Evolutionary conservation across 1,140 invertebrate species (phyloP), one percentile per base, ranked within the genome.

Genomic region (Danaus melanippus): DNA sequence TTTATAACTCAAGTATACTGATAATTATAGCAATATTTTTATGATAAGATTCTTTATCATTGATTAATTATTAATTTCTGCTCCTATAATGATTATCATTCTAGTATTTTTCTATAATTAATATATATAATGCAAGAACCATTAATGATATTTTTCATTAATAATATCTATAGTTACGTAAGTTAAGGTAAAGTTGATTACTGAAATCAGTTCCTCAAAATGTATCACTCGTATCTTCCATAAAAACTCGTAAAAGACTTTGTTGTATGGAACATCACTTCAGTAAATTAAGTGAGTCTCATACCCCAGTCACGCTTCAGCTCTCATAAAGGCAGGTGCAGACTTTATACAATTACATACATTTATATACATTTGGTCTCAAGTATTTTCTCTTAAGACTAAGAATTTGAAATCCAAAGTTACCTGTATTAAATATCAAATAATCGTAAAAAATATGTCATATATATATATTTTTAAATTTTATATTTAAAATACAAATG

Each of bases 261-360:
- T 60, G 60, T 66, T 66, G 55, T 64, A 60, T 50, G 47, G 58
- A 53, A 57, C 56, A 62, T 62, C 56, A 65, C 64, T 64, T 52
- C 54, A 46, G 57, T 54, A 69, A 66, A 75, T 75, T 66, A 75
- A 72, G 60, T 57, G 62, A 59, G 57, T 62, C 66, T 67, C 69
- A 67, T 69, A 66, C 60, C 54, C 69, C 17, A 60, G 71, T 71
- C 69, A 72, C 72, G 72, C 67, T 52, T 52, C 46, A 40, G 15
- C 69, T 46, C 69, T 69, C 64, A 58, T 60, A 60, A 56, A 67
- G 66, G 60, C 64, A 61, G 62, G 66, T 65, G 66, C 57, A 63
- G 66, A 66, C 66, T 73, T 53, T 15, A 15, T 15, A 15, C 15
- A 15, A 15, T 15, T 15, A 15, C 15, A 3, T 15, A 15, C 3